These are phyloP conservation scores for Drosophila equinoxialis DNA, from an alignment of 1,140 invertebrate species.

Conservation along the genomic window DNA sequence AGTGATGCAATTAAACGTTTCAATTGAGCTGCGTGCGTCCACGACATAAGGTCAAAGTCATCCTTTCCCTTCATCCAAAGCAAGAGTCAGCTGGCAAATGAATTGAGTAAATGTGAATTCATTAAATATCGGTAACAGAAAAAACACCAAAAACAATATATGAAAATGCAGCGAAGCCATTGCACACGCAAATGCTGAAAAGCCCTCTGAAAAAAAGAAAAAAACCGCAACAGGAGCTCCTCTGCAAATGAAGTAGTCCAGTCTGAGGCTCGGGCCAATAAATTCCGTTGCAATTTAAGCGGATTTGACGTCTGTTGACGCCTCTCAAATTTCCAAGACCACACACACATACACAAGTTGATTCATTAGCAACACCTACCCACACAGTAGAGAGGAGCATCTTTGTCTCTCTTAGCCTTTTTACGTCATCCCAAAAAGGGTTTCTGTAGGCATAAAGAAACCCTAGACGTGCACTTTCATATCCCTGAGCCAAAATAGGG, in stretches of 20 bases:
- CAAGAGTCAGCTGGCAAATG: constrained; percentile 77
- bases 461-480: constrained; percentile 47
- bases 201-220: neutral
- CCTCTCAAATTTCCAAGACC: constrained; percentile 77
- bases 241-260: neutral
- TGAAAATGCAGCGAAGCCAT: constrained; percentile 56
- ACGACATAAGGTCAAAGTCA: constrained; percentile 79
- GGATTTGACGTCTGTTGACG: constrained; percentile 82
- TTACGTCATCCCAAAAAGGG: constrained; percentile 54
- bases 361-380: constrained; percentile 70
- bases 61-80: neutral
- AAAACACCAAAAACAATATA: constrained; percentile 38
- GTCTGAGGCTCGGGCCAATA: constrained; percentile 7
- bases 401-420: constrained; percentile 17
- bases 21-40: constrained; percentile 77
- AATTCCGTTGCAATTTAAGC: constrained; percentile 69
- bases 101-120: constrained; percentile 70
- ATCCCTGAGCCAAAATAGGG: constrained; percentile 36
- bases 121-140: constrained; percentile 56
- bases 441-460: constrained; percentile 37
- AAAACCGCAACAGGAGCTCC: constrained; percentile 10
- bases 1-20: constrained; percentile 77
- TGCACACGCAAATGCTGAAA: constrained; percentile 40
- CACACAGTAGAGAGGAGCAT: constrained; percentile 19
- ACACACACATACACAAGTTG: constrained; percentile 43